Percentiles rank a stretch among this genome's conserved stretches.
Evolutionary conservation across 2,797 vertebrate species (phyloP).

Genomic region (Cichlasoma orientale): DNA sequence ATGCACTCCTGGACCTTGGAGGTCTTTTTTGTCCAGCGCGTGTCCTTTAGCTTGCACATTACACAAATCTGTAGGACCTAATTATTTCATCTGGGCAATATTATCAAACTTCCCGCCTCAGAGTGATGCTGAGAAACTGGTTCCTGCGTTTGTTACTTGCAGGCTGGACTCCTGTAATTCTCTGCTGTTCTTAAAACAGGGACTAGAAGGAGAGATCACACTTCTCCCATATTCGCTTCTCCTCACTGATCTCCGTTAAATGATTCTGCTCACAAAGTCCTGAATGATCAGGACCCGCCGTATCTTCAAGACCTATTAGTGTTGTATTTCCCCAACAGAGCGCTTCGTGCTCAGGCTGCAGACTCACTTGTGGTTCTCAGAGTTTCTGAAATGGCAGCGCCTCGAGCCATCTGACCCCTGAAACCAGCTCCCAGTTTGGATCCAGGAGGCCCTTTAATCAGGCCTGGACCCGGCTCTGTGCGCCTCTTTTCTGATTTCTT

Average conservation of each 20-base stretch:
- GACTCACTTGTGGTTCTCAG: background rate
- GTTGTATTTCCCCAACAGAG: background rate
- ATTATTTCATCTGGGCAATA: background rate
- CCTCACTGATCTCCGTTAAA: background rate
- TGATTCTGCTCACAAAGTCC: background rate
- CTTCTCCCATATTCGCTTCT: background rate
- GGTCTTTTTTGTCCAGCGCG: background rate
- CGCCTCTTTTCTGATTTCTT: background rate
- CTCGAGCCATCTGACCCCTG: background rate
- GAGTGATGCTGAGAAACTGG: background rate
- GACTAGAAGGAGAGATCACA: fast-evolving
- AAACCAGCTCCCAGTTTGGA: background rate
- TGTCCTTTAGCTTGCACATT: background rate
- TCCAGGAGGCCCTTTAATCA: background rate
- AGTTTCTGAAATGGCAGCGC: background rate
- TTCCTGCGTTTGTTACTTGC: background rate
- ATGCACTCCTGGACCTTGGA: too few relatives aligned
- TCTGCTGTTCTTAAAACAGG: background rate
- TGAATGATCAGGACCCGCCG: background rate
- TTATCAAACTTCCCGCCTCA: background rate
- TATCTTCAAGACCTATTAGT: background rate
- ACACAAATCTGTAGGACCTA: background rate
- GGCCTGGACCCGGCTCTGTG: background rate
- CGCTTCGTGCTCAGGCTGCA: background rate
- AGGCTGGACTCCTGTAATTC: background rate